Evolutionary conservation across 2,113 vertebrate genomes (phyloP), one percentile per base, ranked within the genome.

Genomic region (Cyphomyrus plagiostoma): DNA sequence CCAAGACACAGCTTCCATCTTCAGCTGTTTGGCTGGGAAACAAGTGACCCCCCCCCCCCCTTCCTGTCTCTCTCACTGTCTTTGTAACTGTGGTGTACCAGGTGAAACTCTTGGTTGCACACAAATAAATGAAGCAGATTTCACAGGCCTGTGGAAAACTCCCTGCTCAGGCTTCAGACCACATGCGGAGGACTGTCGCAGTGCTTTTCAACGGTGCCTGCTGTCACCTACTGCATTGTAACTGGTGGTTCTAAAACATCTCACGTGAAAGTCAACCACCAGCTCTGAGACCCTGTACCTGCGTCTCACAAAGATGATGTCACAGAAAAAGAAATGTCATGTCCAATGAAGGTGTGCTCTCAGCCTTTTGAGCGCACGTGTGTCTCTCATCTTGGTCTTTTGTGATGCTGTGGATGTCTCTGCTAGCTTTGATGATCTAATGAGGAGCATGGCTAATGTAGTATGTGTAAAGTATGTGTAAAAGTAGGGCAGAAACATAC

Each of bases 51-150:
- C n/a, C 62, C 58, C 2, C n/a, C n/a, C 62, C 26, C n/a, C 10
- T 70, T 39, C 35, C 77, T 45, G 19, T 21, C 35, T 42, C 19
- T 45, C 77, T 21, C 35, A 13, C 15, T 45, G 10, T 70, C 62
- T 13, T 3, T 30, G 62, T 30, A 17, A 39, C n/a, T 53, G 30
- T 10, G 1, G 70, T 80, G 11, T 82, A 7, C 3, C 26, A 17
- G 8, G 66, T 39, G 4, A 50, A 42, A 52, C 11, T 89, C 48
- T 6, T 77, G 13, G 3, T 89, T 89, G 35, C 46, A 89, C 15
- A 52, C 80, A 48, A 89, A 85, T 84, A 85, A 89, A 85, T 39
- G 3, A 42, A 46, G 56, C 52, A 46, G 77, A 30, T 50, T 89
- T 62, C 39, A 74, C 13, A 9, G 23, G 45, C 50, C 46, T 50